A percentile compares a stretch with the other conserved stretches of the same genome.
These are phyloP conservation scores for Panagrolaimus sp. DNA, from an alignment of 1,140 invertebrate species.

Conservation along the genomic window DNA sequence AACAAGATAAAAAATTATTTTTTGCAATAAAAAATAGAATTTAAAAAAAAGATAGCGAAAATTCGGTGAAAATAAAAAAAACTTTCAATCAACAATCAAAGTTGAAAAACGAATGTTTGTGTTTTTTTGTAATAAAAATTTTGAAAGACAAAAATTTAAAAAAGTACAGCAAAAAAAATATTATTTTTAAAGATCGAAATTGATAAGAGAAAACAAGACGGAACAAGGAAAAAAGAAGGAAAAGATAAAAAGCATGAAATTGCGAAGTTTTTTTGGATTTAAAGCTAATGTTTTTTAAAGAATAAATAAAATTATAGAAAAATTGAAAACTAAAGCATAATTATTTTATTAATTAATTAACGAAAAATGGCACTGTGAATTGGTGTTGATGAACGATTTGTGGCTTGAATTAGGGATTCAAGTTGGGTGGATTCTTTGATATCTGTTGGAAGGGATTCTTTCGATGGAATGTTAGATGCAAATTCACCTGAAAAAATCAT, in stretches of 20 bases:
- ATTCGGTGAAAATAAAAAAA: background rate
- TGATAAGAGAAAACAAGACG: background rate
- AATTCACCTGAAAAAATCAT: conserved; percentile 58
- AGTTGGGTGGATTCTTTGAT: conserved; percentile 35
- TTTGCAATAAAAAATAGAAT: background rate
- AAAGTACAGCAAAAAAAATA: no score
- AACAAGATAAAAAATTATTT: background rate
- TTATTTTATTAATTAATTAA: background rate
- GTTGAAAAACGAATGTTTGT: no score
- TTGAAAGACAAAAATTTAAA: background rate
- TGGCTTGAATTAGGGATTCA: conserved; percentile 28
- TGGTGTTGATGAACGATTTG: conserved; percentile 34
- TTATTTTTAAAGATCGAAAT: background rate
- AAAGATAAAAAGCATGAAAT: background rate
- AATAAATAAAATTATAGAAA: no score
- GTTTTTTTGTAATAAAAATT: background rate
- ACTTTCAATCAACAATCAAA: conserved; percentile 2
- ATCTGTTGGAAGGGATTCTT: conserved; percentile 32
- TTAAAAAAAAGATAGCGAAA: conserved; percentile 3
- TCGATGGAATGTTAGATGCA: conserved; percentile 49
- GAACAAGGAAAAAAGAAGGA: background rate
- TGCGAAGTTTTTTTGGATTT: no score
- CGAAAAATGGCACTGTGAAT: background rate
- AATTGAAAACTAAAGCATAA: background rate
- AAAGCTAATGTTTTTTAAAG: no score